Conservation (phyloP, 2,888 invertebrate genomes). For the Elegia similella region DNA sequence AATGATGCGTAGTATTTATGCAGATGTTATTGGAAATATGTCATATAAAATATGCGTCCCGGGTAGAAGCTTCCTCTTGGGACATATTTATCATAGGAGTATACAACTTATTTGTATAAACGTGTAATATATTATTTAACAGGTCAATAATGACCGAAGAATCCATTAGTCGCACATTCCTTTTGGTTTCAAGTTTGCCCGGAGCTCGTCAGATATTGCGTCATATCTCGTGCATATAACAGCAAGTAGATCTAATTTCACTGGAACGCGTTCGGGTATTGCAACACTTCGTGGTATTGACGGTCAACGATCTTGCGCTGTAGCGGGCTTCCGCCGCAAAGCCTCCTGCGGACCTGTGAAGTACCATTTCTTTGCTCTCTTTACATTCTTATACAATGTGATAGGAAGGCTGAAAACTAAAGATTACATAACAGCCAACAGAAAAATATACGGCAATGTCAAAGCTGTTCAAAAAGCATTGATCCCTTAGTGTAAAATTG, state of each 20-base stretch:
- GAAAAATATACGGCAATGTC: too few relatives aligned
- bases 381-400: too few relatives aligned
- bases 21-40: neutral
- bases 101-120: neutral
- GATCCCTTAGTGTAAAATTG: too few relatives aligned
- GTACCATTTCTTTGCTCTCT: neutral
- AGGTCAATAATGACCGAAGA: neutral
- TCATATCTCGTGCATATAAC: conserved; percentile 18
- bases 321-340: neutral
- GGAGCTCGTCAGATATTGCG: conserved; percentile 24
- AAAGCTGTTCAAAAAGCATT: too few relatives aligned
- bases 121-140: neutral
- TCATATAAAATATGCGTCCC: neutral
- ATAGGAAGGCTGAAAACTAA: too few relatives aligned
- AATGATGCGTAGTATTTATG: neutral
- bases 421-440: too few relatives aligned
- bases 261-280: conserved; percentile 33
- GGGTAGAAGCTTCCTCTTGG: neutral
- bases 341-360: neutral
- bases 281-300: conserved; percentile 36
- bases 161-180: neutral
- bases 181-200: neutral
- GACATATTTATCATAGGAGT: too few relatives aligned
- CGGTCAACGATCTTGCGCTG: conserved; percentile 27
- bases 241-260: conserved; percentile 37